phyloP scores from a whole-genome alignment of 37 sponge, comb jelly and placozoan species.

The Halichondria panicea region DNA sequence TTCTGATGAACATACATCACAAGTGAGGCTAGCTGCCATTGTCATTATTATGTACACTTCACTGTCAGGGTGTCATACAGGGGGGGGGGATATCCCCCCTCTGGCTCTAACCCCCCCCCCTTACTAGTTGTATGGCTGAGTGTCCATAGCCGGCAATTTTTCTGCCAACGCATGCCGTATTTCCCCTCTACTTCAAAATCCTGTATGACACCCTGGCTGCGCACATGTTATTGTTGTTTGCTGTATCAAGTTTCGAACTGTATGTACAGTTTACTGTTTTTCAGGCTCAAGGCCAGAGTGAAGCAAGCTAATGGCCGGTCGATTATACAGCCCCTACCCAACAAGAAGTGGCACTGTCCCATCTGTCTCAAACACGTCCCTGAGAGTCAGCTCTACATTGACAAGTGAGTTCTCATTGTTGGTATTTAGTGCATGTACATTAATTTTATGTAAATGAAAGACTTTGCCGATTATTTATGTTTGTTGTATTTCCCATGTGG shows the following conservation, averaged over 20 bases:
- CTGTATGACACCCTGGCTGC: not conserved
- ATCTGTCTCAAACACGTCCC: constrained; percentile 76
- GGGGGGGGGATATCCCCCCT: too few relatives aligned
- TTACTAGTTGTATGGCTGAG: not conserved
- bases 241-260: too few relatives aligned
- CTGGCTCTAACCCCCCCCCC: not conserved
- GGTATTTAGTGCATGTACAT: too few relatives aligned
- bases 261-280: too few relatives aligned
- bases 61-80: too few relatives aligned
- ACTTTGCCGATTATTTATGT: too few relatives aligned
- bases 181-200: too few relatives aligned
- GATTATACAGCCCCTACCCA: not conserved
- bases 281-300: not conserved
- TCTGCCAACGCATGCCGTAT: too few relatives aligned
- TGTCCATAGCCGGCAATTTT: too few relatives aligned
- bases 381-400: constrained; percentile 63
- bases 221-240: not conserved
- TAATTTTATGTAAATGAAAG: too few relatives aligned
- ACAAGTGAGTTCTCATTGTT: constrained; percentile 72
- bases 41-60: too few relatives aligned
- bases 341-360: constrained; percentile 75
- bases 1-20: constrained; percentile 63
- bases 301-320: not conserved
- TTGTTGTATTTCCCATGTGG: too few relatives aligned
- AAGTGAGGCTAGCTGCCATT: constrained; percentile 2